A percentile compares a stretch with the other conserved stretches of the same genome.
phyloP scores from a whole-genome alignment of 2,888 invertebrate genomes.

The Protophormia terraenovae region DNA sequence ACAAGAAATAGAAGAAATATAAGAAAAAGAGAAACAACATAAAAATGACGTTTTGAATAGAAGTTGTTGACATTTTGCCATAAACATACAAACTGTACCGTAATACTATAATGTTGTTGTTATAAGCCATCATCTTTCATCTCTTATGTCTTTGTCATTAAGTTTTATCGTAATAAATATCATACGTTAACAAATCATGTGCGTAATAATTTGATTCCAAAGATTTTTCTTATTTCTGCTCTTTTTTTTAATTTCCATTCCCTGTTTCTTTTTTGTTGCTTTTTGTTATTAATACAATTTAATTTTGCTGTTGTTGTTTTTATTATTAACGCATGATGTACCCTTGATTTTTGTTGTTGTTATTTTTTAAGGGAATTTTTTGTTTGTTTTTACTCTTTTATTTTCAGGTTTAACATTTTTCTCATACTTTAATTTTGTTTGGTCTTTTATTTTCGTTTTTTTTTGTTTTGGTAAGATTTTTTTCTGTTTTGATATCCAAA shows the following conservation, averaged over 20 bases:
- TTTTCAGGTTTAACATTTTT: background rate
- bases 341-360: background rate
- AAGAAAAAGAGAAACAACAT: background rate
- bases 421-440: background rate
- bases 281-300: background rate
- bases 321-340: conserved; percentile 33
- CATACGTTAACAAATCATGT: conserved; percentile 21
- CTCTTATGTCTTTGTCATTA: too few relatives aligned
- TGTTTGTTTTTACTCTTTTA: background rate
- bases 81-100: conserved; percentile 67
- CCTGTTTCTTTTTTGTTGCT: background rate
- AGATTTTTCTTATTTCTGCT: background rate
- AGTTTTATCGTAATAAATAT: background rate
- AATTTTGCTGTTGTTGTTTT: background rate
- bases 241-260: background rate
- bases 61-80: conserved; percentile 67
- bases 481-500: conserved; percentile 61
- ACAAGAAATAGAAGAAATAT: background rate
- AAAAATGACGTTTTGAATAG: conserved; percentile 36
- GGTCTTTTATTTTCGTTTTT: background rate
- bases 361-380: background rate
- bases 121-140: background rate
- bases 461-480: conserved; percentile 56
- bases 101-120: background rate
- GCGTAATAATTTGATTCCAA: conserved; percentile 25